phyloP scores from a whole-genome alignment of 1,140 invertebrate species.

The Leguminivora glycinivorella region DNA sequence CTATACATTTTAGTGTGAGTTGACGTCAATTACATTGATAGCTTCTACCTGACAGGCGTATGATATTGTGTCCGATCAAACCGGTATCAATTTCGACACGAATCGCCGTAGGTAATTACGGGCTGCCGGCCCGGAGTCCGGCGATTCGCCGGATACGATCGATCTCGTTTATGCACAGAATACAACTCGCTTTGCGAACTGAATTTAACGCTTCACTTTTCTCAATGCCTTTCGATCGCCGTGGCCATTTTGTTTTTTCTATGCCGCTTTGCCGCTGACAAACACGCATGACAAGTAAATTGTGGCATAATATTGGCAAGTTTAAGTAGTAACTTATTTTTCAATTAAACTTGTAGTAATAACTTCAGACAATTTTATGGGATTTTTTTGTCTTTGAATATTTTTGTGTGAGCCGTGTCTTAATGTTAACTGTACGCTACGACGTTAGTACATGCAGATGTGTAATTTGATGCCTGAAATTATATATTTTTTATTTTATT shows the following conservation, averaged over 20 bases:
- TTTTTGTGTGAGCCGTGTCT: too few relatives aligned
- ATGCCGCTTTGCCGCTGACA: background rate
- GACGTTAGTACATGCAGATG: too few relatives aligned
- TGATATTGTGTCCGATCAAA: slow-evolving; percentile 16
- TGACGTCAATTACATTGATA: slow-evolving; percentile 3
- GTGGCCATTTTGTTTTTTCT: background rate
- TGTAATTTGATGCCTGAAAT: too few relatives aligned
- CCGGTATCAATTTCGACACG: slow-evolving; percentile 11
- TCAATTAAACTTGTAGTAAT: too few relatives aligned
- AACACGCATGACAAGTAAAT: too few relatives aligned
- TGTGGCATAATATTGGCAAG: too few relatives aligned
- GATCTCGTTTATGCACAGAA: slow-evolving; percentile 1
- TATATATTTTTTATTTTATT: too few relatives aligned
- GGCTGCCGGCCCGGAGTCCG: background rate
- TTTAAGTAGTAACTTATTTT: too few relatives aligned
- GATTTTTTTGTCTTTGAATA: too few relatives aligned
- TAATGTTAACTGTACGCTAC: too few relatives aligned
- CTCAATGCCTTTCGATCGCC: background rate
- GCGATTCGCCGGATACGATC: slow-evolving; percentile 15
- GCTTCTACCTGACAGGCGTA: slow-evolving; percentile 5
- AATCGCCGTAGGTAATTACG: slow-evolving; percentile 14
- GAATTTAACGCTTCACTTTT: background rate
- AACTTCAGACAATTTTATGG: too few relatives aligned
- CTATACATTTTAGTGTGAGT: background rate
- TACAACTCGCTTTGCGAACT: background rate